phyloP scores from a whole-genome alignment of 2,888 invertebrate species.

The Drosophila fungiperda region DNA sequence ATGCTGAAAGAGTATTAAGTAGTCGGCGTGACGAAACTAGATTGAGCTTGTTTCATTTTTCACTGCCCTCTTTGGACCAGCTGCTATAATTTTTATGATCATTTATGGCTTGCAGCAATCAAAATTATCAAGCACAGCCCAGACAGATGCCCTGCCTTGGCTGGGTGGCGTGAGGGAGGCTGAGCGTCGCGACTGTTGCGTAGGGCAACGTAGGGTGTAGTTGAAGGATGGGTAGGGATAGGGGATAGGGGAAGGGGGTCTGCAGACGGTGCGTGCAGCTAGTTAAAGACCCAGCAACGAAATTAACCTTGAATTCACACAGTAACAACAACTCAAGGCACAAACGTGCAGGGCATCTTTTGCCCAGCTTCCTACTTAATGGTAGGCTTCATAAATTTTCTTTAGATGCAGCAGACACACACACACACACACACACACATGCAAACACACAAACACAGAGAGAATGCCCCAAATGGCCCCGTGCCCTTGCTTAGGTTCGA shows the following conservation, averaged over 20 bases:
- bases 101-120: constrained; percentile 79
- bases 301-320: constrained; percentile 81
- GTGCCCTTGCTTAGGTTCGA: constrained; percentile 15
- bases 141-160: constrained; percentile 19
- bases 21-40: not conserved
- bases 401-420: constrained; percentile 64
- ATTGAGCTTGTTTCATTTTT: constrained; percentile 18
- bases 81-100: constrained; percentile 81
- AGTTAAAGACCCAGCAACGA: constrained; percentile 71
- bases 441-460: constrained; percentile 41
- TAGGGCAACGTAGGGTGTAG: not conserved
- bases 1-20: not conserved
- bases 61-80: constrained; percentile 56
- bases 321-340: constrained; percentile 50
- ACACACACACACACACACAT: constrained; percentile 44
- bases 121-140: constrained; percentile 74
- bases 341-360: constrained; percentile 37
- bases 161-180: constrained; percentile 47
- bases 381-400: constrained; percentile 80
- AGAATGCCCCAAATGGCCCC: constrained; percentile 40
- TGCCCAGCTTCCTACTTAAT: constrained; percentile 71
- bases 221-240: not conserved
- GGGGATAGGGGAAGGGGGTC: not conserved
- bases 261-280: constrained; percentile 78
- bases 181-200: constrained; percentile 21